These are phyloP conservation scores for Sphenopsis melanotis DNA, from an alignment of 2,797 vertebrate genomes.

Conservation along the genomic window DNA sequence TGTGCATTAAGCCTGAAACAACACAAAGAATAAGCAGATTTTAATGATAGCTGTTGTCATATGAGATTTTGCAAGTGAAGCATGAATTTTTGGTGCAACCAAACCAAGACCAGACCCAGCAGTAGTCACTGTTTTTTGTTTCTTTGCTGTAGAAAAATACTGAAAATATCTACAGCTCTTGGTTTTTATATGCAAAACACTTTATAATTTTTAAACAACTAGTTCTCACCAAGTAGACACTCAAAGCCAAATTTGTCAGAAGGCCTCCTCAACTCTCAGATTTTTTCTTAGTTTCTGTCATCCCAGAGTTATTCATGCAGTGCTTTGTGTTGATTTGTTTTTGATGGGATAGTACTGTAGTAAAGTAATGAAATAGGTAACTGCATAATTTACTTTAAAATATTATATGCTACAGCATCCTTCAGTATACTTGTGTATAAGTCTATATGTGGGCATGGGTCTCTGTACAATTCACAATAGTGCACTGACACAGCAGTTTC, in stretches of 20 bases:
- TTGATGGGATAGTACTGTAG: neutral
- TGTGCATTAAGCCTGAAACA: conserved; percentile 3
- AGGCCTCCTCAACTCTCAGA: neutral
- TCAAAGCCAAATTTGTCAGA: neutral
- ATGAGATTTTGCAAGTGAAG: conserved; percentile 4
- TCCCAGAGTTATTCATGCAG: neutral
- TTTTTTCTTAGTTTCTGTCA: neutral
- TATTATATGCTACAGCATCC: neutral
- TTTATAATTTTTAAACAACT: neutral
- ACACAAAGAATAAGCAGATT: conserved; percentile 49
- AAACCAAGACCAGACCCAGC: neutral
- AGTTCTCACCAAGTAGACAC: neutral
- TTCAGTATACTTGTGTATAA: neutral
- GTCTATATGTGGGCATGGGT: neutral
- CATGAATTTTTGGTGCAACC: neutral
- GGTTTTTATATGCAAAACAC: neutral
- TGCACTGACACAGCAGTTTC: neutral
- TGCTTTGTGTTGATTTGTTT: neutral
- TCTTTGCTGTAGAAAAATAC: neutral
- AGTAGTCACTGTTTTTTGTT: neutral
- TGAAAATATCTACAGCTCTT: neutral
- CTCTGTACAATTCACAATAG: neutral
- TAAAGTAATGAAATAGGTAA: neutral
- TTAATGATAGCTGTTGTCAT: conserved; percentile 25
- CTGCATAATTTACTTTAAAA: neutral